Evolutionary conservation across 2,113 vertebrate genomes (phyloP).

Genomic region (Antennarius striatus): DNA sequence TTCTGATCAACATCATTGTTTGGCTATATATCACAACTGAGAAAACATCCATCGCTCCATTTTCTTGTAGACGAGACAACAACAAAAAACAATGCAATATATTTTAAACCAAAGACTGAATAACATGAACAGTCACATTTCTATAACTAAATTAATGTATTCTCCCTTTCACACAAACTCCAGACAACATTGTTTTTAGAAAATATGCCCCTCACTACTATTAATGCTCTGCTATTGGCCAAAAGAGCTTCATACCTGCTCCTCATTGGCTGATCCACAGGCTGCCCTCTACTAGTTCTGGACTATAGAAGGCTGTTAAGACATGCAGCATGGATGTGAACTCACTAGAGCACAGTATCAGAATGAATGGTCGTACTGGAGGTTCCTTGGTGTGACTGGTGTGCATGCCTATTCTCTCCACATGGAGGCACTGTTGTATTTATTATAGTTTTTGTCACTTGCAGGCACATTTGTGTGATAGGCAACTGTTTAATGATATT

Average conservation of each 20-base stretch:
- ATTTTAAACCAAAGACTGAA: no score
- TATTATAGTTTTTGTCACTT: neutral
- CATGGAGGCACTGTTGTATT: conserved; percentile 53
- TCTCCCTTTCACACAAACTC: conserved; percentile 6
- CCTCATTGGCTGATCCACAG: conserved; percentile 47
- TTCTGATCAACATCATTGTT: no score
- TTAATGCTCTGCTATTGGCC: conserved; percentile 16
- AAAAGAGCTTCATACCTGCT: conserved; percentile 29
- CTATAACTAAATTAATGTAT: no score
- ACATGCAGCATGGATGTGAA: conserved; percentile 55
- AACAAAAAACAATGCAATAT: no score
- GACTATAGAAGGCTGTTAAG: conserved; percentile 68
- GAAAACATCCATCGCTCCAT: no score
- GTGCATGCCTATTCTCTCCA: conserved; percentile 59
- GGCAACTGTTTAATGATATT: no score
- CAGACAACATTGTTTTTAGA: conserved; percentile 74
- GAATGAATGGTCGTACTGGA: conserved; percentile 25
- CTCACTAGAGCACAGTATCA: conserved; percentile 24
- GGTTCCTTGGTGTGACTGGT: conserved; percentile 31
- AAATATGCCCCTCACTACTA: conserved; percentile 53
- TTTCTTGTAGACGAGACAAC: no score
- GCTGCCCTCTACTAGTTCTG: conserved; percentile 55
- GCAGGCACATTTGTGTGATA: conserved; percentile 12
- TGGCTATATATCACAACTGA: no score
- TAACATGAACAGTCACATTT: no score